Evolutionary conservation across 1,140 invertebrate species (phyloP), one percentile per base, ranked within the genome.

Genomic region (Vanessa atalanta): DNA sequence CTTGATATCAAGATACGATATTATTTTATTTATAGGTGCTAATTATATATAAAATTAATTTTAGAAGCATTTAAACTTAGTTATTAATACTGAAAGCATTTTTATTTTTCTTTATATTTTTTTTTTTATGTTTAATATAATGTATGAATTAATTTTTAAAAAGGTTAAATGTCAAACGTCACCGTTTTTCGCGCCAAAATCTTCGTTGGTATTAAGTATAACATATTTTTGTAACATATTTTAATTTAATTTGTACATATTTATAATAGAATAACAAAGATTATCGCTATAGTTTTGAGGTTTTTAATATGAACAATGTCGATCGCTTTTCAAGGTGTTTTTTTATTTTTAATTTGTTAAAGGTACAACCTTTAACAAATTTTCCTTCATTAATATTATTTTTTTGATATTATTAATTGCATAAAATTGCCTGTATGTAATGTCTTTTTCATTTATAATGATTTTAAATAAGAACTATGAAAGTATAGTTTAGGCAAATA

Each of bases 51-150:
- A 9, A 16, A 13, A 31, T 60, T 26, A 26, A 60, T 26, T 31
- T 5, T 51, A 51, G 13, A 60, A 60, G 55, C 55, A 60, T 60
- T 60, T 60, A 60, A 60, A 26, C 3, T 12, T 60, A 60, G 55
- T 60, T 60, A 26, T 60, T 14, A 26, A 60, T 60, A 53, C 6
- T 7, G n/a, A 53, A 53, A n/a, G 51, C 51, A 53, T 53, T 53
- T 53, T 60, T 26, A 26, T 26, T 12, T 26, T 31, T 31, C 26
- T 31, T 6, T 6, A 31, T 60, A 12, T 26, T 1, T 4, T 60
- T 4, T 60, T 60, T 60, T 26, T 11, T 60, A 23, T 60, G 23
- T 31, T 31, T 60, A 60, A 60, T 31, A 9, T 60, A 14, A 31
- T 60, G 20, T 60, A 26, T 60, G 12, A 26, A 14, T 60, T 60